Evolutionary conservation across 1,140 invertebrate species (phyloP).

Genomic region (Diprion similis): DNA sequence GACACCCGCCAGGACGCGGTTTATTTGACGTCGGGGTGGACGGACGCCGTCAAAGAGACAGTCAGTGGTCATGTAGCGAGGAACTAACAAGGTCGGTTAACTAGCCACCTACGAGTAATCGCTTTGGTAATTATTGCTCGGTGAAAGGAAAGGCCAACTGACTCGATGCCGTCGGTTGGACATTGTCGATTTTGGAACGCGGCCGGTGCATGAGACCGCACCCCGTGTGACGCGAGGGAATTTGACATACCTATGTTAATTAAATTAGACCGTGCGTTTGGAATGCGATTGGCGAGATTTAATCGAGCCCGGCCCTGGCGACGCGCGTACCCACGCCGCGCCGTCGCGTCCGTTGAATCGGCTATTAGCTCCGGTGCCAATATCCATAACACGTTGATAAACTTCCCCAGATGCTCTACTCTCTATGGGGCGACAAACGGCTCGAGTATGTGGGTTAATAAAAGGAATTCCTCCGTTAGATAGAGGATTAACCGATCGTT

Average conservation of each 20-base stretch:
- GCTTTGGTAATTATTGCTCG: not conserved
- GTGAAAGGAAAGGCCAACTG: not conserved
- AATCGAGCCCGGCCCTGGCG: not conserved
- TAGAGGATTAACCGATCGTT: not conserved
- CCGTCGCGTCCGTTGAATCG: not conserved
- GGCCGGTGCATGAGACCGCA: not conserved
- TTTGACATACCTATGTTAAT: not conserved
- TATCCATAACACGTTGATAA: not conserved
- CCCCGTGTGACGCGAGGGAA: not conserved
- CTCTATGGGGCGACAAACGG: not conserved
- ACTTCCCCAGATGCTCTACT: not conserved
- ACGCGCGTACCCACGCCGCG: not conserved
- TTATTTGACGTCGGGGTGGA: not conserved
- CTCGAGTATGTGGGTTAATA: not conserved
- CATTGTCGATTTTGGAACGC: not conserved
- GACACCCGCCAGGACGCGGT: not conserved
- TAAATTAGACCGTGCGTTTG: not conserved
- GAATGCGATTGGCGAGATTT: constrained; percentile 2
- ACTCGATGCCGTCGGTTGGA: not conserved
- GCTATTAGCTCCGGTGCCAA: not conserved
- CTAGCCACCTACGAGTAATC: not conserved
- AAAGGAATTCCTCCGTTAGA: not conserved
- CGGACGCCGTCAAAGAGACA: not conserved
- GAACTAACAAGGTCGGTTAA: not conserved
- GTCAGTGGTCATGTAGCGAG: too few species aligned